These are phyloP conservation scores for Dolomedes plantarius DNA, from an alignment of 2,888 invertebrate genomes.

Conservation along the genomic window DNA sequence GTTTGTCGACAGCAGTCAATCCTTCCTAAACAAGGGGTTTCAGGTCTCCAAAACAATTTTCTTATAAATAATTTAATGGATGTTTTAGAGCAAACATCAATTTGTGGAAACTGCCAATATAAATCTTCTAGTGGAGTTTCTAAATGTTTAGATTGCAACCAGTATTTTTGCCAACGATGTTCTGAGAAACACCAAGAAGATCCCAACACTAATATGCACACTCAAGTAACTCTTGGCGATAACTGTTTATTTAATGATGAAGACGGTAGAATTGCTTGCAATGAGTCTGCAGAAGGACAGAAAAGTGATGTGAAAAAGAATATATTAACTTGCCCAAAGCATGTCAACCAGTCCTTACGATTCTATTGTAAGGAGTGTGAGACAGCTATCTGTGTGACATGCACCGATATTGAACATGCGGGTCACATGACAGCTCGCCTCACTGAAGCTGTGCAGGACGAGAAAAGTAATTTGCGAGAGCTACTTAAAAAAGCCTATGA, in stretches of 20 bases:
- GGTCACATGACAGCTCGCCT: conserved; percentile 77
- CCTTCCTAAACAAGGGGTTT: conserved; percentile 78
- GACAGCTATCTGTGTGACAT: conserved; percentile 79
- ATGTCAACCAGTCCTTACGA: conserved; percentile 72
- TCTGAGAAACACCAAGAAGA: conserved; percentile 74
- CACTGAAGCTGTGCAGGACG: conserved; percentile 78
- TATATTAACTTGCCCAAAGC: conserved; percentile 57
- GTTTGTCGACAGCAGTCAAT: conserved; percentile 79
- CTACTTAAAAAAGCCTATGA: conserved; percentile 76
- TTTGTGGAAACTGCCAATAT: conserved; percentile 75
- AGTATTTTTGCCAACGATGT: conserved; percentile 76
- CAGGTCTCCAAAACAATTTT: conserved; percentile 65
- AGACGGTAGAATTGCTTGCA: conserved; percentile 19
- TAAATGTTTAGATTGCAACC: conserved; percentile 76
- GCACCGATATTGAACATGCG: conserved; percentile 79
- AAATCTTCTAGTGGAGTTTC: conserved; percentile 74
- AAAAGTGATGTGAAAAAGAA: conserved; percentile 29
- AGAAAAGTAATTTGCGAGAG: conserved; percentile 75
- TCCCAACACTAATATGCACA: conserved; percentile 41
- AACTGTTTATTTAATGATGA: conserved; percentile 53
- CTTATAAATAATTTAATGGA: conserved; percentile 64
- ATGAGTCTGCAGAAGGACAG: conserved; percentile 37
- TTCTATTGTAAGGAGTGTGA: conserved; percentile 79
- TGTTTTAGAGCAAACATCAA: conserved; percentile 71
- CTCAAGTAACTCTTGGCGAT: conserved; percentile 41